Conservation (phyloP, 1,140 invertebrate species). For the Nylanderia fulva region DNA sequence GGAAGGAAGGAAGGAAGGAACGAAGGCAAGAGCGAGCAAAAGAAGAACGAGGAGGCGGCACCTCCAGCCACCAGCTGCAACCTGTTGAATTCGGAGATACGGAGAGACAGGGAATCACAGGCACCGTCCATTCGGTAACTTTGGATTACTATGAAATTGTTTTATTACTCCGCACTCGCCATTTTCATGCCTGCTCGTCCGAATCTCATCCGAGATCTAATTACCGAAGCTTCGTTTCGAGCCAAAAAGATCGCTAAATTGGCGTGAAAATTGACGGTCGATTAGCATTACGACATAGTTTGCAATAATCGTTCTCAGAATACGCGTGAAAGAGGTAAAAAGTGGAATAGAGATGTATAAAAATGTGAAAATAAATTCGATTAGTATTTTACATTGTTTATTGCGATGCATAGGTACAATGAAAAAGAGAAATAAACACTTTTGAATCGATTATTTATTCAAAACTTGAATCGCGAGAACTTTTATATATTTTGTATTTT, state of each 20-base stretch:
- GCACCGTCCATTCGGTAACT: slow-evolving; percentile 51
- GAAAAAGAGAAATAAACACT: neutral
- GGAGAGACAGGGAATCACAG: slow-evolving; percentile 59
- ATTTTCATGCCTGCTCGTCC: neutral
- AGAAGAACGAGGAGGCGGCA: slow-evolving; percentile 66
- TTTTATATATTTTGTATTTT: neutral
- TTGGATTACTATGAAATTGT: slow-evolving; percentile 55
- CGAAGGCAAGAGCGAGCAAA: slow-evolving; percentile 59
- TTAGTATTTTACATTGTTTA: neutral
- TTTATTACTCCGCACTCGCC: neutral
- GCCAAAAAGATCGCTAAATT: neutral
- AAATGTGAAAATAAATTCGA: slow-evolving; percentile 18
- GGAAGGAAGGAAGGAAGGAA: slow-evolving; percentile 62
- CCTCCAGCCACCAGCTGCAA: slow-evolving; percentile 74
- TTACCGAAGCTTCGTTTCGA: neutral
- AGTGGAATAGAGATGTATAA: neutral
- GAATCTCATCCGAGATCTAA: slow-evolving; percentile 12
- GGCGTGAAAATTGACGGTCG: neutral
- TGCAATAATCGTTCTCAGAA: neutral
- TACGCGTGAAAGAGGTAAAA: neutral
- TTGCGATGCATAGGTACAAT: neutral
- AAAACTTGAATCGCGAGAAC: too few species aligned
- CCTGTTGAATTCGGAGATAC: slow-evolving; percentile 79
- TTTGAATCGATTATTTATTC: neutral
- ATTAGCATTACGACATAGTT: neutral